A percentile compares a stretch with the other conserved stretches of the same genome.
These are phyloP conservation scores for Caenorhabditis sp. DNA, from an alignment of 2,888 invertebrate species.

Conservation along the genomic window DNA sequence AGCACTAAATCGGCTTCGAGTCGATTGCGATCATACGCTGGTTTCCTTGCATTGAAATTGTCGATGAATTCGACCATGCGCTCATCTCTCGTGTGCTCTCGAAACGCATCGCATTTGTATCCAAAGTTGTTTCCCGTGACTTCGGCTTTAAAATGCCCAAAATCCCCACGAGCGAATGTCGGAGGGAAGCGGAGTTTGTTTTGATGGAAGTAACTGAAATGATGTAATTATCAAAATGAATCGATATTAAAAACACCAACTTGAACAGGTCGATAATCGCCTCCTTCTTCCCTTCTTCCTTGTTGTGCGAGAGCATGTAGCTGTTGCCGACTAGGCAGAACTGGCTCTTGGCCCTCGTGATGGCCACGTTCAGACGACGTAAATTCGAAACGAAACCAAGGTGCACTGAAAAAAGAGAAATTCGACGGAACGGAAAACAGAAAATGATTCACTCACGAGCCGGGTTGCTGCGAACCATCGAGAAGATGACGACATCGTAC, in stretches of 20 bases:
- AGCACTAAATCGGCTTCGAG: too few relatives aligned
- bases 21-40: too few relatives aligned
- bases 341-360: constrained; percentile 43
- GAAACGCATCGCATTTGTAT: too few relatives aligned
- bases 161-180: background rate
- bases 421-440: too few relatives aligned
- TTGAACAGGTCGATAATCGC: background rate
- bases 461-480: constrained; percentile 7
- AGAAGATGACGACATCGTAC: constrained; percentile 15
- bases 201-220: background rate
- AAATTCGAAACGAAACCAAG: constrained; percentile 34
- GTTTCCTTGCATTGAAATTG: too few relatives aligned
- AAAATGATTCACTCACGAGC: too few relatives aligned
- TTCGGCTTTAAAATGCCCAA: too few relatives aligned
- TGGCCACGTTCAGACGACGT: constrained; percentile 41
- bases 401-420: constrained; percentile 9
- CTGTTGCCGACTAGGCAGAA: constrained; percentile 39
- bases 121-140: too few relatives aligned
- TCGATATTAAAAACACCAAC: constrained; percentile 7
- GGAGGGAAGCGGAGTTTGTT: constrained; percentile 10
- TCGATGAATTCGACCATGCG: too few relatives aligned
- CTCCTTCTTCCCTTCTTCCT: background rate
- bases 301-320: constrained; percentile 2
- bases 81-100: too few relatives aligned
- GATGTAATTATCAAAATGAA: too few relatives aligned